Evolutionary conservation across 2,113 vertebrate genomes (phyloP).

Genomic region (Notiomystis cincta): DNA sequence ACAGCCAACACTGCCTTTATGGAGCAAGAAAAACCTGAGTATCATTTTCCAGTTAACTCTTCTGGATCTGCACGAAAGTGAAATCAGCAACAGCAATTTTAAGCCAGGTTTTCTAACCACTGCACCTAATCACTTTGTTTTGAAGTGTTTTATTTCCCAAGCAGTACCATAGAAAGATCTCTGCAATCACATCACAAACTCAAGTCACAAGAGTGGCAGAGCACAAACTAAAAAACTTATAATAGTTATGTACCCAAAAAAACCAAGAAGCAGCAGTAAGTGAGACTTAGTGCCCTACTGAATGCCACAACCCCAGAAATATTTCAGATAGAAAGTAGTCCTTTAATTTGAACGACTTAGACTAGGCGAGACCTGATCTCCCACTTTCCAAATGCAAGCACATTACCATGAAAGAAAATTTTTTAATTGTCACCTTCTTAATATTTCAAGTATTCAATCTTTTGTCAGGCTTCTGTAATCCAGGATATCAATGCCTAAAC

Average conservation of each 20-base stretch:
- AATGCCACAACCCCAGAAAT: neutral
- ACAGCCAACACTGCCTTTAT: neutral
- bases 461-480: neutral
- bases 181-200: neutral
- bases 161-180: neutral
- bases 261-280: neutral
- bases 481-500: neutral
- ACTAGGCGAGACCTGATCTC: neutral
- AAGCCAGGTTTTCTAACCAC: neutral
- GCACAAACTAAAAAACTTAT: neutral
- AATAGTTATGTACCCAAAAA: neutral
- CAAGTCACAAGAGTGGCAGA: neutral
- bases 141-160: neutral
- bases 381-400: neutral
- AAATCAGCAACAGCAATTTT: neutral
- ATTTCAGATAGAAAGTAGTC: neutral
- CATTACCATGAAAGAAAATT: neutral
- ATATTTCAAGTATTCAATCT: neutral
- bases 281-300: neutral
- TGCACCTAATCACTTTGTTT: neutral
- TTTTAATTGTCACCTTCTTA: neutral
- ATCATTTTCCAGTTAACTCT: conserved; percentile 16
- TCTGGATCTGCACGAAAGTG: neutral
- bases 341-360: neutral
- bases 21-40: neutral